Base-by-base conservation (phyloP, 2,888 invertebrate species). In the Griposia aprilina region DNA sequence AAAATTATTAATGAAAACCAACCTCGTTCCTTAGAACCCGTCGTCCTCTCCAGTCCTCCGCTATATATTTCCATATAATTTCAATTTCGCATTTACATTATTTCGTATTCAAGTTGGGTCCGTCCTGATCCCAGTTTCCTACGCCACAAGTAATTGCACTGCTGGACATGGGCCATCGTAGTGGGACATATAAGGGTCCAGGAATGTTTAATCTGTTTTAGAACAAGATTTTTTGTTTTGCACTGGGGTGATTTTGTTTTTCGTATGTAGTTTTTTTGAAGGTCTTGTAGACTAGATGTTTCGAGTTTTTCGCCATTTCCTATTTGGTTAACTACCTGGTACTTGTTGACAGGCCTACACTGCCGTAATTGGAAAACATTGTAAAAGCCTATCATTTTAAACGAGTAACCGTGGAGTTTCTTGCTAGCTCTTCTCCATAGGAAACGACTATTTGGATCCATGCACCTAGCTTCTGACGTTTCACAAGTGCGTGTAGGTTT, bases 151-250 rank as follows among this genome's bases (percentile, higher is more conserved):
- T 85, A 85, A 85, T 87, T 88, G 87, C 81, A 81, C 66, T 69
- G 36, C 62, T 82, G 74, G 77, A 82, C 88, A 85, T 70, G 63
- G 83, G 65, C 50, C 77, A 50, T 63, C 73, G 13, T 65, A n/a
- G 63, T 67, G 63, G 63, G 67, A 78, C 78, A 67, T 74, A 36
- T 60, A 73, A 70, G 72, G 80, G 82, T 69, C 67, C 30, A 76
- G 82, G 88, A 89, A 89, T 89, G 88, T 89, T 89, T 89, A 89
- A 89, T 88, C 80, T 84, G 85, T 87, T 84, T 74, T 80, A 68
- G 20, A 77, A 78, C 30, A 65, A 52, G 74, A 63, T 76, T 87
- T 83, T 87, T 87, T 74, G 57, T 71, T 75, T 70, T 23, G 11
- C 66, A 65, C 48, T 59, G n/a, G 30, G 66, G 55, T 63, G 68